phyloP scores from a whole-genome alignment of 1,140 invertebrate species.

The Himalopsyche phryganea region DNA sequence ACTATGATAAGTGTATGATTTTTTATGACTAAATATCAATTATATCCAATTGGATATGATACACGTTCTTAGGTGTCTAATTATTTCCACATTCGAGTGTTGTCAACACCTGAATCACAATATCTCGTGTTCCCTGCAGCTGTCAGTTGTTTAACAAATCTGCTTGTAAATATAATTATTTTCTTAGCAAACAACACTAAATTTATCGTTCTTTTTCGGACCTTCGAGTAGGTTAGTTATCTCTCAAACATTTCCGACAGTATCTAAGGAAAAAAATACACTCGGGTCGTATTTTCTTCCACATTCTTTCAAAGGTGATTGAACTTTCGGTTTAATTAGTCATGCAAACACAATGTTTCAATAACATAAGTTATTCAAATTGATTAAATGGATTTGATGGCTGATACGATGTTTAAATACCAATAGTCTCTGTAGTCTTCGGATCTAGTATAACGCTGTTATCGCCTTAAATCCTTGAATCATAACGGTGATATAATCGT shows the following conservation, averaged over 20 bases:
- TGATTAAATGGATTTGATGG: no score
- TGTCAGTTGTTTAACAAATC: slow-evolving; percentile 18
- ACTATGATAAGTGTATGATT: no score
- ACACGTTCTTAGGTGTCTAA: no score
- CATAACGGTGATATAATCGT: no score
- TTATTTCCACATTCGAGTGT: no score
- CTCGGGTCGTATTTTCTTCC: not conserved
- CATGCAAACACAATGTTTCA: not conserved
- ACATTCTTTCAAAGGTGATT: not conserved
- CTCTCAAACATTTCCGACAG: slow-evolving; percentile 20
- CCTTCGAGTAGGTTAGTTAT: slow-evolving; percentile 13
- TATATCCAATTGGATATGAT: no score
- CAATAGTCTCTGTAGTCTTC: no score
- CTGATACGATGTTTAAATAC: no score
- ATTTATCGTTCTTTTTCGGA: slow-evolving; percentile 18
- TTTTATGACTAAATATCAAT: no score
- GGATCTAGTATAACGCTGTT: no score
- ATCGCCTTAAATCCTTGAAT: no score
- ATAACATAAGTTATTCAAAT: not conserved
- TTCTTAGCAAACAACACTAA: slow-evolving; percentile 27
- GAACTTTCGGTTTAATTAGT: not conserved
- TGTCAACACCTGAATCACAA: no score
- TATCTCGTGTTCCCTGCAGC: slow-evolving; percentile 7
- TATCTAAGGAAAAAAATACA: slow-evolving; percentile 12
- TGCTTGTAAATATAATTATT: slow-evolving; percentile 23